phyloP scores from a whole-genome alignment of 1,140 invertebrate species.

The Bombus haemorrhoidalis region DNA sequence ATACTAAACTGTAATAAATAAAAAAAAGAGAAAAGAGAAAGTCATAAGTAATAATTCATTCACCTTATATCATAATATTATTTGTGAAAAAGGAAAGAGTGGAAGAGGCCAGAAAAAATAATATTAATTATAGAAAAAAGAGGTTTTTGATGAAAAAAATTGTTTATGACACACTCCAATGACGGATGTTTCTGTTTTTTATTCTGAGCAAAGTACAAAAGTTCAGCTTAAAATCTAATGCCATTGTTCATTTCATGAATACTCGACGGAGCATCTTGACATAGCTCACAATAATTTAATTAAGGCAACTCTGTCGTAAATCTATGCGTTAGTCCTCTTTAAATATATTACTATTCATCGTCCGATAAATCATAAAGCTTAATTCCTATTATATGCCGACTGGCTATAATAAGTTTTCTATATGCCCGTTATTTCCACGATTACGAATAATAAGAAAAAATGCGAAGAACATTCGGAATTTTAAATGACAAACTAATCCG shows the following conservation, averaged over 20 bases:
- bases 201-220: conserved; percentile 78
- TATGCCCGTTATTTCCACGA: conserved; percentile 1
- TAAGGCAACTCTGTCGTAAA: conserved; percentile 75
- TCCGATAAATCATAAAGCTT: conserved; percentile 49
- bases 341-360: conserved; percentile 70
- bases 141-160: not conserved
- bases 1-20: no score
- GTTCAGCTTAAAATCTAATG: conserved; percentile 66
- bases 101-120: not conserved
- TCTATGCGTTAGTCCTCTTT: conserved; percentile 62
- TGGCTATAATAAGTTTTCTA: conserved; percentile 21
- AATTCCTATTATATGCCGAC: conserved; percentile 11
- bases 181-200: conserved; percentile 58
- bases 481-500: conserved; percentile 63
- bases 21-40: not conserved
- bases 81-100: not conserved
- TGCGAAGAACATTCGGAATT: conserved; percentile 16
- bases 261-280: not conserved
- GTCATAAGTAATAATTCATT: not conserved
- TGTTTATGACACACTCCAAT: not conserved
- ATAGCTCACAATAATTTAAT: conserved; percentile 74
- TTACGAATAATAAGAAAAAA: conserved; percentile 10
- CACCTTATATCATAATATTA: no score
- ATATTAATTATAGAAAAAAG: not conserved
- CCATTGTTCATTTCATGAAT: conserved; percentile 34